Evolutionary conservation across 2,113 vertebrate genomes (phyloP), one percentile per base, ranked within the genome.

Genomic region (Sciurus niger): DNA sequence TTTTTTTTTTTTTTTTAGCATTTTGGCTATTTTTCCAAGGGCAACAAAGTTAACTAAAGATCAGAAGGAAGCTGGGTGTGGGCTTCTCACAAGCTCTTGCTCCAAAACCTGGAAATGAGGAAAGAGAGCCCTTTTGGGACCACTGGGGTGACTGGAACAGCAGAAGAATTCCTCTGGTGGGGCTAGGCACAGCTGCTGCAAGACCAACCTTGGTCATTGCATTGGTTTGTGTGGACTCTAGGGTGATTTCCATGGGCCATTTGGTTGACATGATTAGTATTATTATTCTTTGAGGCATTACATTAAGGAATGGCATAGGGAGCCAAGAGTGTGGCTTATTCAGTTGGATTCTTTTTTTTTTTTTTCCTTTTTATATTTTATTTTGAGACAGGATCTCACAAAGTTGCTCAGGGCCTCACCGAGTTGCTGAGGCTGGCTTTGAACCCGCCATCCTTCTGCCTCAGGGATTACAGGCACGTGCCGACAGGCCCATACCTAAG

Each of bases 301-400:
- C 98, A 97, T 98, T 97, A 98, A 98, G 93, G 58, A 94, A 96
- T 89, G 83, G 96, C 12, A 53, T 40, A 93, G 78, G 86, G 51
- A 68, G 58, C 74, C 84, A 70, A 84, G 89, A 92, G 30, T 72
- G 48, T 58, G 25, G 97, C 97, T 97, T 98, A 99, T 97, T 99
- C 99, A 4, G 99, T 37, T 99, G 99, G 99, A 96, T 99, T 99
- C 99, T 99, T 37, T 37, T 37, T 40, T 40, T 40, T 40, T 40
- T 40, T 40, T 40, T 40, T 40, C 40, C 40, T 40, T 40, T 40
- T 40, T 40, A 40, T 40, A 40, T 40, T 40, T 40, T 40, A 40
- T 40, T 40, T 40, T 40, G 40, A 40, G 40, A 40, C 4, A 40
- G 40, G 40, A 40, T 40, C 40, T 40, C 40, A 40, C 40, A 40